Evolutionary conservation across 2,797 vertebrate species (phyloP).

Genomic region (Bucorvus abyssinicus): DNA sequence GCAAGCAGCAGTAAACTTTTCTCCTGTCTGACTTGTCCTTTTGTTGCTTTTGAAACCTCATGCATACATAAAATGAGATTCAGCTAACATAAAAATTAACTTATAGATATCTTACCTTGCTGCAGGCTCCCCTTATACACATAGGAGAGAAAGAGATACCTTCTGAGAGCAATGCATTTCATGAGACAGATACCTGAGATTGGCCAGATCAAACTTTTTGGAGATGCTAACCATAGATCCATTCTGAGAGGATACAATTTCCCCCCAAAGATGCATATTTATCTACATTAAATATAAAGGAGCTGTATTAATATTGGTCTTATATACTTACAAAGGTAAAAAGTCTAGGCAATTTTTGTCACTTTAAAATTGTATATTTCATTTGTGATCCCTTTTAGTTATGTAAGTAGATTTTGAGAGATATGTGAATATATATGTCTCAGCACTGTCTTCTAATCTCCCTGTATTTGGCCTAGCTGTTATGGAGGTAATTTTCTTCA

Average conservation of each 20-base stretch:
- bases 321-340: neutral
- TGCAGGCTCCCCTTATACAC: neutral
- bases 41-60: neutral
- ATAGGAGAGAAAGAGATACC: neutral
- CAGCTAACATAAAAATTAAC: neutral
- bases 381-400: neutral
- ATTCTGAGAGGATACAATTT: neutral
- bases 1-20: slow-evolving; percentile 3
- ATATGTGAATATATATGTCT: neutral
- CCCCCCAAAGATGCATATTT: neutral
- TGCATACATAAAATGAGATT: neutral
- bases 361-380: neutral
- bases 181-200: neutral
- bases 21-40: neutral
- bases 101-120: neutral
- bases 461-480: neutral
- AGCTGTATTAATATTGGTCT: neutral
- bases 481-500: neutral
- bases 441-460: neutral
- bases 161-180: neutral
- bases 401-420: neutral
- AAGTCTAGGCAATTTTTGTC: neutral
- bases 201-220: neutral
- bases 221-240: neutral
- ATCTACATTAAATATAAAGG: neutral